A percentile compares a stretch with the other conserved stretches of the same genome.
Conservation (phyloP, 2,888 invertebrate species). For the Phlogophora meticulosa region DNA sequence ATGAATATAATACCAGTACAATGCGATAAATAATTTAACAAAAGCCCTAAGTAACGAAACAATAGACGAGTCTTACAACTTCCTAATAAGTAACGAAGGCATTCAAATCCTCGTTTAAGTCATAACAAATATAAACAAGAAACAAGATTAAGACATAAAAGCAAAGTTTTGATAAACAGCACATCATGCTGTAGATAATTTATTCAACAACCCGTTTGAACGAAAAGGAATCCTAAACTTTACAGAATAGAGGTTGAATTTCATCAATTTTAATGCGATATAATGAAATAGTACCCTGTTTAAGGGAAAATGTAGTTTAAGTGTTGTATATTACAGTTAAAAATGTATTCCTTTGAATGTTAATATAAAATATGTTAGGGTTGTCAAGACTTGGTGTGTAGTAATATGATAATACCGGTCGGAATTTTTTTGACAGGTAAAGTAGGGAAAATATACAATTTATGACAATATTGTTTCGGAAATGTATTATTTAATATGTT, state of each 20-base stretch:
- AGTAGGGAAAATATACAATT: not conserved
- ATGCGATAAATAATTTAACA: slow-evolving; percentile 13
- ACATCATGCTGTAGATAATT: slow-evolving; percentile 30
- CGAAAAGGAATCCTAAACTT: slow-evolving; percentile 16
- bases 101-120: slow-evolving; percentile 45
- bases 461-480: slow-evolving; percentile 3
- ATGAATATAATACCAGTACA: slow-evolving; percentile 20
- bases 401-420: slow-evolving; percentile 43
- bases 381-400: slow-evolving; percentile 44
- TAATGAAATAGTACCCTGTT: not conserved
- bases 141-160: slow-evolving; percentile 57
- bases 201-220: slow-evolving; percentile 12
- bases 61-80: slow-evolving; percentile 34
- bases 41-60: slow-evolving; percentile 23
- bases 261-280: not conserved
- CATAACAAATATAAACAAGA: slow-evolving; percentile 45
- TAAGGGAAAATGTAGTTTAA: slow-evolving; percentile 5
- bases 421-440: slow-evolving; percentile 36
- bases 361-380: slow-evolving; percentile 17
- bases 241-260: slow-evolving; percentile 19
- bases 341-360: slow-evolving; percentile 14
- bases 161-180: slow-evolving; percentile 49
- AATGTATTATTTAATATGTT: slow-evolving; percentile 22
- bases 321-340: not conserved
- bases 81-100: slow-evolving; percentile 37